Base-by-base conservation (phyloP, 2,888 invertebrate species). In the Perdita meconis region DNA sequence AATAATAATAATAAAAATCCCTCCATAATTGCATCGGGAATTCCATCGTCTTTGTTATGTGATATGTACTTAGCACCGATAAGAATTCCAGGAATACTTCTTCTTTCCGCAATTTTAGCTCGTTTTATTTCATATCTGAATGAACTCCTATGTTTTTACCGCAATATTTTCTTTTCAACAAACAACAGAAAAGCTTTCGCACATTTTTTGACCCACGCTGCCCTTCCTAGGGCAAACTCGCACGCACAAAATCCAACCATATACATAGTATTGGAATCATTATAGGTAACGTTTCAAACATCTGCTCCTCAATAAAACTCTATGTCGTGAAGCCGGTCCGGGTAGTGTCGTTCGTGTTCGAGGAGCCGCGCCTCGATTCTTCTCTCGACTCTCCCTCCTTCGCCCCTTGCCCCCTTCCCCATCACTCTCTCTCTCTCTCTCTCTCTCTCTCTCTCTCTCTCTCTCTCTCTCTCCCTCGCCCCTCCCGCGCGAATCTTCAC, bases 221-320 rank as follows among this genome's bases (percentile, higher is more conserved):
- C n/a, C n/a, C n/a, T n/a, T n/a, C n/a, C n/a, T n/a, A 30, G 6
- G 2, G 6, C 30, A 30, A 30, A 30, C 6, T 10, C 2, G 13
- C 0, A 12, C 34, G 19, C 24, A 19, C 19, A 40, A 26, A 56
- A 30, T 30, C 2, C 6, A 30, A 4, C 19, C 12, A 13, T 47
- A 56, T 19, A 26, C 36, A 65, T 44, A 50, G 55, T 38, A 56
- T 19, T 22, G 51, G 74, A 70, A 78, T 78, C 74, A 79, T 80
- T 78, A 78, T 47, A 59, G 80, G 79, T 79, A 74, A 70, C 74
- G 74, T 74, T 79, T 74, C 74, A 80, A 80, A 79, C 80, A 79
- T 80, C 74, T 80, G 74, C 79, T 79, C 79, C 64, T 80, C 79
- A 71, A 73, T 79, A 78, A 79, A 80, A 78, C 80, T 80, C 22